Percentiles rank a stretch among this genome's conserved stretches.
Evolutionary conservation across 2,888 invertebrate species (phyloP).

Genomic region (Brenthis daphne): DNA sequence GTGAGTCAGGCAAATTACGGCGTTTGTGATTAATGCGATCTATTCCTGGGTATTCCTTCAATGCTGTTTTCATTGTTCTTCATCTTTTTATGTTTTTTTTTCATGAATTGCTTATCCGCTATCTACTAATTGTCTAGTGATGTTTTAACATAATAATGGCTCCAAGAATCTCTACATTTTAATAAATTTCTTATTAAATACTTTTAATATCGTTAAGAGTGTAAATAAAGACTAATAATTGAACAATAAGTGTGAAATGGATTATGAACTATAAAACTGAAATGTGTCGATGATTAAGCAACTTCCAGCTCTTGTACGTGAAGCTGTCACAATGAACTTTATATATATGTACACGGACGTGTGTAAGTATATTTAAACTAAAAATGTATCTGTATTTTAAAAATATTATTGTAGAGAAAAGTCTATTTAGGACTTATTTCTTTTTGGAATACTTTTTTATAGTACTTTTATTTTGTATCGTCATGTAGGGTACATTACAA

Average conservation of each 20-base stretch:
- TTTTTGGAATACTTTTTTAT: not conserved
- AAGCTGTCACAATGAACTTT: constrained; percentile 55
- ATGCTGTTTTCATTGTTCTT: constrained; percentile 63
- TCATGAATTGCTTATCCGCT: not conserved
- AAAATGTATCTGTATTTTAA: not conserved
- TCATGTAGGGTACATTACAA: too few relatives aligned
- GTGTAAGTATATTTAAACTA: constrained; percentile 40
- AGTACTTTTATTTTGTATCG: too few relatives aligned
- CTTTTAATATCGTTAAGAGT: not conserved
- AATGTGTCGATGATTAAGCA: constrained; percentile 8
- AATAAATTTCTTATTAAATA: not conserved
- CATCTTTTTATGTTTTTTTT: not conserved
- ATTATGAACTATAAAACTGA: constrained; percentile 14
- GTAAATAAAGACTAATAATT: not conserved
- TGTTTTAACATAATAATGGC: not conserved
- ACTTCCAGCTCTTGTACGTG: constrained; percentile 34
- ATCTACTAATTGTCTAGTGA: not conserved
- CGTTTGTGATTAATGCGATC: constrained; percentile 75
- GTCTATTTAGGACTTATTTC: not conserved
- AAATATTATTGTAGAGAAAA: not conserved
- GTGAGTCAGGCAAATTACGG: constrained; percentile 79
- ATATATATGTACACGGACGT: constrained; percentile 37
- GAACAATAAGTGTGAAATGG: constrained; percentile 12
- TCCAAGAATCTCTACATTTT: not conserved
- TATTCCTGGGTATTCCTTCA: constrained; percentile 66